Evolutionary conservation across 2,888 invertebrate genomes (phyloP).

Genomic region (Watsonalla binaria): DNA sequence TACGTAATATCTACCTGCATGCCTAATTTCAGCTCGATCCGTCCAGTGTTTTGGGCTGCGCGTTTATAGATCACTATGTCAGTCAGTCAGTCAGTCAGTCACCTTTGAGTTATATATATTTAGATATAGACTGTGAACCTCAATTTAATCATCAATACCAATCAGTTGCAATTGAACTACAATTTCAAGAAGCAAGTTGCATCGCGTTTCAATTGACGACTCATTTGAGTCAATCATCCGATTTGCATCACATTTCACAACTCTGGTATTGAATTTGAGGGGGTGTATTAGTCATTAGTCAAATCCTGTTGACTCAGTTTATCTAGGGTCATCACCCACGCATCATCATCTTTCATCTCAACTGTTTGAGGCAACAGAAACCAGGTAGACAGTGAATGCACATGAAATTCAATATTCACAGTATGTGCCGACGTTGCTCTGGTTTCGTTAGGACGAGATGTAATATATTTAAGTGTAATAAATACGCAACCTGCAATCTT

Average conservation of each 20-base stretch:
- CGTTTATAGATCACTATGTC: too few relatives aligned
- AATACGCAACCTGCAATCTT: constrained; percentile 1
- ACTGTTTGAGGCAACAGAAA: constrained; percentile 9
- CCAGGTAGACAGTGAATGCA: constrained; percentile 12
- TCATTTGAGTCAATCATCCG: constrained; percentile 1
- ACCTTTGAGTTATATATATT: too few relatives aligned
- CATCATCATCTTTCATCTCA: constrained; percentile 11
- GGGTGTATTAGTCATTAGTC: constrained; percentile 47
- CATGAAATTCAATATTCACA: constrained; percentile 31
- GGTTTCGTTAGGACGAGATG: constrained; percentile 1
- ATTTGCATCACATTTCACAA: constrained; percentile 21
- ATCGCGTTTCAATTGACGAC: constrained; percentile 3
- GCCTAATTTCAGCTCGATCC: too few relatives aligned
- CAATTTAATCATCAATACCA: background rate
- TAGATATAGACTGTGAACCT: too few relatives aligned
- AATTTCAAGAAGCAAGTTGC: constrained; percentile 5
- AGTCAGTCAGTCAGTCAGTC: too few relatives aligned
- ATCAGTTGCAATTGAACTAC: background rate
- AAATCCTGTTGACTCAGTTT: constrained; percentile 43
- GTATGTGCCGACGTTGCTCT: constrained; percentile 14
- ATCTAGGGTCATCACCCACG: constrained; percentile 40
- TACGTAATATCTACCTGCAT: too few relatives aligned
- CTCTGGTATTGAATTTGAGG: constrained; percentile 21
- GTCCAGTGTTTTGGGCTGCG: too few relatives aligned
- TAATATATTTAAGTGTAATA: background rate